Conservation (phyloP, 1,140 invertebrate species). For the Latrodectus geometricus region DNA sequence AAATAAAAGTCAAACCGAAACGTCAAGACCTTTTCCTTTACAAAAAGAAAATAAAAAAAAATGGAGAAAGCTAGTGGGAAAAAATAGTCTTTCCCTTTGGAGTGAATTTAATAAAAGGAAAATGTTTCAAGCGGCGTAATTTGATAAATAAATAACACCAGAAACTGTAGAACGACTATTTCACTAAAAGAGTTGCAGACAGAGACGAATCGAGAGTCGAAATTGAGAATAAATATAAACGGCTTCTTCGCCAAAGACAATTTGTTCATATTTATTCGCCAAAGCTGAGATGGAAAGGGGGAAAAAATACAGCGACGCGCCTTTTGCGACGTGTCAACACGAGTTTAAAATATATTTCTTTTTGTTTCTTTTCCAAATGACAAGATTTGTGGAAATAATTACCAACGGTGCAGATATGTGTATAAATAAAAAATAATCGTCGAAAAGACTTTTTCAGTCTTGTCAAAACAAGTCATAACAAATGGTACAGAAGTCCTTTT, state of each 20-base stretch:
- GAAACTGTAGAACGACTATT: conserved; percentile 1
- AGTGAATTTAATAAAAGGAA: conserved; percentile 56
- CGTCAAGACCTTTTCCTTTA: too few species aligned
- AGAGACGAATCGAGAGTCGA: conserved; percentile 30
- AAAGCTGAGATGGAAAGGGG: conserved; percentile 14
- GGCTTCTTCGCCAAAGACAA: conserved; percentile 41
- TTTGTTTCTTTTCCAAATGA: conserved; percentile 46
- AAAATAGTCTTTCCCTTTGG: not conserved
- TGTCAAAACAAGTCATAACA: conserved; percentile 57
- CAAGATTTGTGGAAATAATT: conserved; percentile 58
- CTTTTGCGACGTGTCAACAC: conserved; percentile 46
- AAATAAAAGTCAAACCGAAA: too few species aligned
- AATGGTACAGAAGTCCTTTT: conserved; percentile 58
- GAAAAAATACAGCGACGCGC: not conserved
- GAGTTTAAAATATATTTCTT: conserved; percentile 54
- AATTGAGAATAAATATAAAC: conserved; percentile 56
- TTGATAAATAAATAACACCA: conserved; percentile 57
- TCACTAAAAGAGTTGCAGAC: conserved; percentile 27
- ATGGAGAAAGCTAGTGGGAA: not conserved
- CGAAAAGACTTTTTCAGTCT: not conserved
- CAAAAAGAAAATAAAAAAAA: too few species aligned
- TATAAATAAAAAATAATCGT: conserved; percentile 38
- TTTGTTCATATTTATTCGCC: conserved; percentile 57
- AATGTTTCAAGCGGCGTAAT: conserved; percentile 50
- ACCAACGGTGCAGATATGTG: conserved; percentile 44